Conservation (phyloP, 2,888 invertebrate species). For the Acleris literana region DNA sequence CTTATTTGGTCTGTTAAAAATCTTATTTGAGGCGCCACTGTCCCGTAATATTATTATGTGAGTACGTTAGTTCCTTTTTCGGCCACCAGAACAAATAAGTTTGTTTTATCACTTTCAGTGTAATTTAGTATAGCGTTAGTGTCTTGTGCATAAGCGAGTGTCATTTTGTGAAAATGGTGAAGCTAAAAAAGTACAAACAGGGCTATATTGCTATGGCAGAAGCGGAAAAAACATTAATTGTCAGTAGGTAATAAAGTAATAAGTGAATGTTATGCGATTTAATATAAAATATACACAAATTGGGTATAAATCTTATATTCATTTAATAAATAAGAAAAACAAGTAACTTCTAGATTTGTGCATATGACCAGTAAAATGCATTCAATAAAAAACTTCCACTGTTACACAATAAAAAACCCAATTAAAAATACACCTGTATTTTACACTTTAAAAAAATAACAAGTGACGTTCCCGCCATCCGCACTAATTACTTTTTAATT, state of each 20-base stretch:
- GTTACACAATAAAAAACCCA: too few species aligned
- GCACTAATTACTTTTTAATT: constrained; percentile 22
- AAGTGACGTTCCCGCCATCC: background rate
- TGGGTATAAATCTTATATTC: too few species aligned
- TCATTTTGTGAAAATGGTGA: constrained; percentile 7
- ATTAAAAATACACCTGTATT: too few species aligned
- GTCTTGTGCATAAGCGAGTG: constrained; percentile 27
- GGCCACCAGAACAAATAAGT: constrained; percentile 21
- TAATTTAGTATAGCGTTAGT: constrained; percentile 12
- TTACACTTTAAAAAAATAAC: background rate
- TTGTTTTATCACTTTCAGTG: constrained; percentile 7
- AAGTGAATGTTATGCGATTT: too few species aligned
- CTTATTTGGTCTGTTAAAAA: constrained; percentile 10
- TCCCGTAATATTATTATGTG: background rate
- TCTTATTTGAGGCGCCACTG: background rate
- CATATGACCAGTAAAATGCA: too few species aligned
- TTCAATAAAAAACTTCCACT: too few species aligned
- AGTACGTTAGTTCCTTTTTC: constrained; percentile 11
- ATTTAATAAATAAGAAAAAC: too few species aligned
- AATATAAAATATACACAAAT: too few species aligned
- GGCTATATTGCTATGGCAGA: background rate
- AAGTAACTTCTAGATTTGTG: too few species aligned
- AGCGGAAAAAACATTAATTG: constrained; percentile 1
- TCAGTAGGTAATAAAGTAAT: too few species aligned
- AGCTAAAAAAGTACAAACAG: background rate